Evolutionary conservation across 1,140 invertebrate genomes (phyloP).

Genomic region (Lepidurus couesii): DNA sequence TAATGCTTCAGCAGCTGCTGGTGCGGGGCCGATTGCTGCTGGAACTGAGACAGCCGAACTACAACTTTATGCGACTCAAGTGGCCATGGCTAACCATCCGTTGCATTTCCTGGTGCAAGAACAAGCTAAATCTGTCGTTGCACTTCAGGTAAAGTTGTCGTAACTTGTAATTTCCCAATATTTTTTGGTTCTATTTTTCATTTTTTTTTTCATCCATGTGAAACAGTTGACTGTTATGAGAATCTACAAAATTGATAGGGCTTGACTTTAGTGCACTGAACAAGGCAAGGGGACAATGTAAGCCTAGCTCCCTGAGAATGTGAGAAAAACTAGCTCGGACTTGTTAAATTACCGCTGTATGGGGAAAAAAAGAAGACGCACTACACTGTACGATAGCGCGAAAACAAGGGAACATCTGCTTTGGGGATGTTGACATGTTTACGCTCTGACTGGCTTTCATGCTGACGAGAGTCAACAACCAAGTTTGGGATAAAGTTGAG

Average conservation of each 20-base stretch:
- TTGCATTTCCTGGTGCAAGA: conserved; percentile 73
- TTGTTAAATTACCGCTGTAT: neutral
- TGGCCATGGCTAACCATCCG: conserved; percentile 43
- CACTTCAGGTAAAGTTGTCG: conserved; percentile 51
- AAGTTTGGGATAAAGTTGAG: neutral
- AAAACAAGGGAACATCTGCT: neutral
- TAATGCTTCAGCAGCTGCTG: neutral
- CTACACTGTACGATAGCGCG: neutral
- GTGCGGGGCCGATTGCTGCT: conserved; percentile 4
- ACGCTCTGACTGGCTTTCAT: neutral
- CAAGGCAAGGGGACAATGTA: neutral
- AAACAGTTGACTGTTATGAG: neutral
- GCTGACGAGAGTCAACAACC: neutral
- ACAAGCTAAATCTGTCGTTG: conserved; percentile 71
- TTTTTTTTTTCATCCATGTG: neutral
- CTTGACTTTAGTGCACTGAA: neutral
- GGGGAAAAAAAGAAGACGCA: neutral
- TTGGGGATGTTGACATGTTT: neutral
- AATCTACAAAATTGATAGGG: neutral
- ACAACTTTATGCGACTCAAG: neutral
- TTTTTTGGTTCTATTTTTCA: neutral
- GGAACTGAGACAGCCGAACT: conserved; percentile 17
- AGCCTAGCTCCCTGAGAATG: neutral
- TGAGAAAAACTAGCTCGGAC: too few relatives aligned
- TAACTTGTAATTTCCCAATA: neutral